These are phyloP conservation scores for Scotopteryx bipunctaria DNA, from an alignment of 2,888 invertebrate genomes.

Conservation along the genomic window DNA sequence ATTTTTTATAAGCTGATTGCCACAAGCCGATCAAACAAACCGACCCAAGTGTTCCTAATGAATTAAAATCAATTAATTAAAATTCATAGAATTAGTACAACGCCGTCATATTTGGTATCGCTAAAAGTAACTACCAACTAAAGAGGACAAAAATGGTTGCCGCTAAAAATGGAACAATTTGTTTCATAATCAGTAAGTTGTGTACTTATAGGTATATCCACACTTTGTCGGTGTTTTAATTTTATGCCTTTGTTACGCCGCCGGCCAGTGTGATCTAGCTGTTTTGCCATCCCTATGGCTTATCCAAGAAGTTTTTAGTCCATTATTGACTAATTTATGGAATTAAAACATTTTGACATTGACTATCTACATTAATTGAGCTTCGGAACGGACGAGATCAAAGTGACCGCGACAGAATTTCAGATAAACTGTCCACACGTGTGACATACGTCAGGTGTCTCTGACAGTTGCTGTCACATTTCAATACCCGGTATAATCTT, in stretches of 20 bases:
- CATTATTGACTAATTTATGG: no score
- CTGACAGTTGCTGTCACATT: background rate
- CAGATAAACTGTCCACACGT: no score
- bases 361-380: no score
- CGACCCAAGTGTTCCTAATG: slow-evolving; percentile 4
- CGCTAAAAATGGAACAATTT: slow-evolving; percentile 4
- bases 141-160: no score
- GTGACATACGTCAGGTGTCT: no score
- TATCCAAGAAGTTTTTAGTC: no score
- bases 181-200: slow-evolving; percentile 1
- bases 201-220: background rate
- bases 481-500: background rate
- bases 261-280: background rate
- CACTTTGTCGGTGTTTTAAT: slow-evolving; percentile 19
- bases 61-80: slow-evolving; percentile 16
- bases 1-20: background rate
- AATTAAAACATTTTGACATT: no score
- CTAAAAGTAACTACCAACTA: slow-evolving; percentile 1
- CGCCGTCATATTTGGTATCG: slow-evolving; percentile 9
- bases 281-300: background rate
- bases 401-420: no score
- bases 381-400: no score
- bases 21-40: slow-evolving; percentile 2
- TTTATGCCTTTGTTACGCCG: slow-evolving; percentile 7
- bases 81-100: slow-evolving; percentile 11